Evolutionary conservation across 2,113 vertebrate species (phyloP).

Genomic region (Coracopsis vasa): DNA sequence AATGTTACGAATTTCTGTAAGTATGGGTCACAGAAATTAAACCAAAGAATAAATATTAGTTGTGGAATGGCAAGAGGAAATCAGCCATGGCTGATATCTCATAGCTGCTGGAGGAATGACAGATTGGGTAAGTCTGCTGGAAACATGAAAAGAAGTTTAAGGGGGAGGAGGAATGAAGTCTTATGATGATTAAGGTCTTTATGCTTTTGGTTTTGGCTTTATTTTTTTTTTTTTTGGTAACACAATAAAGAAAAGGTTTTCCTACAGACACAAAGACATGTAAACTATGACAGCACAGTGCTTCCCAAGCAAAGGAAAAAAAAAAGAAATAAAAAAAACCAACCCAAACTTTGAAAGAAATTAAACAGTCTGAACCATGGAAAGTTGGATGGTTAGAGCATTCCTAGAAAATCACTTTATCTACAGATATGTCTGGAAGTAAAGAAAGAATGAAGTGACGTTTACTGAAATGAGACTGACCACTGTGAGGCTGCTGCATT

Average conservation of each 20-base stretch:
- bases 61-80: slow-evolving; percentile 79
- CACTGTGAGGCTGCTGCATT: slow-evolving; percentile 84
- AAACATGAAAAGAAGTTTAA: slow-evolving; percentile 74
- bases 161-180: slow-evolving; percentile 52
- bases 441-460: slow-evolving; percentile 77
- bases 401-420: slow-evolving; percentile 73
- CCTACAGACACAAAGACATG: slow-evolving; percentile 78
- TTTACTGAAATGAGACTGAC: slow-evolving; percentile 81
- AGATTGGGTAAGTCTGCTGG: slow-evolving; percentile 71
- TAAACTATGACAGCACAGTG: slow-evolving; percentile 84
- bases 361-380: slow-evolving; percentile 79
- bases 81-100: slow-evolving; percentile 73
- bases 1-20: slow-evolving; percentile 86
- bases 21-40: slow-evolving; percentile 86
- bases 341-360: slow-evolving; percentile 62
- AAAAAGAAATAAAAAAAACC: neutral
- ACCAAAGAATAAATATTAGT: slow-evolving; percentile 83
- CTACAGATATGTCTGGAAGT: slow-evolving; percentile 80
- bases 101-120: slow-evolving; percentile 75
- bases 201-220: slow-evolving; percentile 11
- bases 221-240: neutral
- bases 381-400: slow-evolving; percentile 76
- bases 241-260: slow-evolving; percentile 63
- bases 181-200: slow-evolving; percentile 74
- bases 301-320: slow-evolving; percentile 71